phyloP scores from a whole-genome alignment of 2,888 invertebrate genomes.

The Hemistola chrysoprasaria region DNA sequence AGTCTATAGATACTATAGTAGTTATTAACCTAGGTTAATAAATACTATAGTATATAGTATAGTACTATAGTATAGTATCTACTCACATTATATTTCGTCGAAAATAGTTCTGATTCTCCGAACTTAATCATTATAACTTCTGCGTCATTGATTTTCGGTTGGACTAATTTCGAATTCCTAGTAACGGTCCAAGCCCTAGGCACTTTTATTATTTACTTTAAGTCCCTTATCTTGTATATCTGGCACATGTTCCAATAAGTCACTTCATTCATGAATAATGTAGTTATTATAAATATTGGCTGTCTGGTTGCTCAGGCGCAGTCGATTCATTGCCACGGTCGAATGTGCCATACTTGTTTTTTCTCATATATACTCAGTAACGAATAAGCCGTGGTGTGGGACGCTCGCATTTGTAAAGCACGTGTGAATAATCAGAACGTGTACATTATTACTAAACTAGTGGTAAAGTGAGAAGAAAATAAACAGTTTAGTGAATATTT shows the following conservation, averaged over 20 bases:
- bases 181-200: background rate
- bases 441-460: slow-evolving; percentile 19
- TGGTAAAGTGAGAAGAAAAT: slow-evolving; percentile 4
- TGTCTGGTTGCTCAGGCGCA: slow-evolving; percentile 34
- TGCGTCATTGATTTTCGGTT: slow-evolving; percentile 4
- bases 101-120: too few relatives aligned
- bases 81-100: too few relatives aligned
- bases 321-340: slow-evolving; percentile 49
- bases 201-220: background rate
- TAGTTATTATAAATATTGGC: slow-evolving; percentile 40
- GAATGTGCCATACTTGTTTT: slow-evolving; percentile 32
- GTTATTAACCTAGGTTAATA: too few relatives aligned
- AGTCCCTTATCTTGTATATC: slow-evolving; percentile 6
- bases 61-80: too few relatives aligned
- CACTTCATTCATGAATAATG: slow-evolving; percentile 8
- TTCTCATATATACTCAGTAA: slow-evolving; percentile 36
- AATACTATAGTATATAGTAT: too few relatives aligned
- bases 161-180: slow-evolving; percentile 8
- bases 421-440: slow-evolving; percentile 27
- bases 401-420: slow-evolving; percentile 33
- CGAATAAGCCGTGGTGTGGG: slow-evolving; percentile 23
- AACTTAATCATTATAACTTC: too few relatives aligned
- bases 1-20: too few relatives aligned
- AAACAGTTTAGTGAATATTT: slow-evolving; percentile 3
- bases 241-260: background rate